Evolutionary conservation across 1,140 invertebrate species (phyloP).

Genomic region (Apis cerana): DNA sequence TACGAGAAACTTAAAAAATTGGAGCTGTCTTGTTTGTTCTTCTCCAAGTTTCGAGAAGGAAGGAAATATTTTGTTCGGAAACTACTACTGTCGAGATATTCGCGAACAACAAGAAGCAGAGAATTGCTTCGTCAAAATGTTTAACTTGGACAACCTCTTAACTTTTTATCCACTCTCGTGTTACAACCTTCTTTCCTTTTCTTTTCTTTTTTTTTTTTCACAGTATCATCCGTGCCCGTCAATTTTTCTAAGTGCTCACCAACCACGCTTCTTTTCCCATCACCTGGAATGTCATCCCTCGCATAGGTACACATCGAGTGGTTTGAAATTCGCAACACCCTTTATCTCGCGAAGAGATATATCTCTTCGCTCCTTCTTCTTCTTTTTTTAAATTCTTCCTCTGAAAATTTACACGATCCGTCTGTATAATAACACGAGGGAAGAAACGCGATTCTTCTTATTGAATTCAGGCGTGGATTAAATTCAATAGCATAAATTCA

Average conservation of each 20-base stretch:
- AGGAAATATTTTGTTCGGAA: not conserved
- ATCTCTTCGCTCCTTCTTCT: fast-evolving
- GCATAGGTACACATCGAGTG: not conserved
- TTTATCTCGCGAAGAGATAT: not conserved
- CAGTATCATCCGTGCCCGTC: constrained; percentile 3
- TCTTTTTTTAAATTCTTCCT: not conserved
- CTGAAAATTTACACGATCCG: not conserved
- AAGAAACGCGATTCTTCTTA: no score
- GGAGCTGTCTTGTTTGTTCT: not conserved
- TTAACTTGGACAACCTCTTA: constrained; percentile 22
- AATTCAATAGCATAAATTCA: no score
- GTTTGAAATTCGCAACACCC: not conserved
- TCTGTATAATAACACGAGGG: no score
- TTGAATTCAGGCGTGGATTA: no score
- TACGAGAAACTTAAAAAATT: no score
- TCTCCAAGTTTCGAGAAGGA: no score
- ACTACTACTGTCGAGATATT: not conserved
- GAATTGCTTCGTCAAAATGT: constrained; percentile 17
- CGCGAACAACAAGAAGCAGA: not conserved
- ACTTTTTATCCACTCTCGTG: not conserved
- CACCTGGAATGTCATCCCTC: not conserved
- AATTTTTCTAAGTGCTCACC: constrained; percentile 22
- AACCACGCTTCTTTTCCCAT: not conserved
- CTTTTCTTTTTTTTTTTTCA: not conserved
- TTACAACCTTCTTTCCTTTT: not conserved